phyloP scores from a whole-genome alignment of 2,888 invertebrate species.

The Pachliopta kotzebuea region DNA sequence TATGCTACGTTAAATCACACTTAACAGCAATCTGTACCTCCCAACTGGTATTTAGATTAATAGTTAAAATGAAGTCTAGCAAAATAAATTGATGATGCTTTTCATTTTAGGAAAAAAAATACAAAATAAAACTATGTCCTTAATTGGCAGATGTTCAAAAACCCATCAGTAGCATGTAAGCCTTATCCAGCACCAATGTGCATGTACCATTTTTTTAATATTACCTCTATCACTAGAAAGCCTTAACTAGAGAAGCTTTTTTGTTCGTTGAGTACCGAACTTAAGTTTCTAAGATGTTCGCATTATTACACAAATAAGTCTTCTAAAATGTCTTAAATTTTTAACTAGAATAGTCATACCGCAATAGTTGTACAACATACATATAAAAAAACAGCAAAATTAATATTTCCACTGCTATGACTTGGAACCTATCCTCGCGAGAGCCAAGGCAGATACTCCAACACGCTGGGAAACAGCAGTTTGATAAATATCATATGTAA shows the following conservation, averaged over 20 bases:
- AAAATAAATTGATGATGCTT: constrained; percentile 1
- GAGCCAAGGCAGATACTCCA: too few species aligned
- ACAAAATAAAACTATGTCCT: constrained; percentile 8
- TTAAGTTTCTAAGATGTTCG: constrained; percentile 9
- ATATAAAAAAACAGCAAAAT: too few species aligned
- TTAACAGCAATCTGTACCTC: neutral
- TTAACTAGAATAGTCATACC: constrained; percentile 16
- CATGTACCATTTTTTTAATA: constrained; percentile 2
- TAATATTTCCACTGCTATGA: too few species aligned
- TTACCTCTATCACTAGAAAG: constrained; percentile 13
- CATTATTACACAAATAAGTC: constrained; percentile 14
- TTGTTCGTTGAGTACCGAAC: constrained; percentile 5
- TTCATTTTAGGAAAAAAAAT: neutral
- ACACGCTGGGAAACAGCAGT: too few species aligned
- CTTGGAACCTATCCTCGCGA: too few species aligned
- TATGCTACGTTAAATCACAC: neutral
- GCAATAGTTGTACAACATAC: constrained; percentile 10
- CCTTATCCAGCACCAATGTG: constrained; percentile 21
- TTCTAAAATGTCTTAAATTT: constrained; percentile 25
- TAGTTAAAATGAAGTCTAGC: neutral
- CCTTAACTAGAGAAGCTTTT: constrained; percentile 6
- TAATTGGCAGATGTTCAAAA: constrained; percentile 5
- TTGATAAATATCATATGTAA: too few species aligned
- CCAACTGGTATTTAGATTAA: constrained; percentile 2
- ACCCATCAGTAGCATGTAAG: constrained; percentile 13